A percentile compares a stretch with the other conserved stretches of the same genome.
phyloP scores from a whole-genome alignment of 2,888 invertebrate species.

The Brachyptera putata region DNA sequence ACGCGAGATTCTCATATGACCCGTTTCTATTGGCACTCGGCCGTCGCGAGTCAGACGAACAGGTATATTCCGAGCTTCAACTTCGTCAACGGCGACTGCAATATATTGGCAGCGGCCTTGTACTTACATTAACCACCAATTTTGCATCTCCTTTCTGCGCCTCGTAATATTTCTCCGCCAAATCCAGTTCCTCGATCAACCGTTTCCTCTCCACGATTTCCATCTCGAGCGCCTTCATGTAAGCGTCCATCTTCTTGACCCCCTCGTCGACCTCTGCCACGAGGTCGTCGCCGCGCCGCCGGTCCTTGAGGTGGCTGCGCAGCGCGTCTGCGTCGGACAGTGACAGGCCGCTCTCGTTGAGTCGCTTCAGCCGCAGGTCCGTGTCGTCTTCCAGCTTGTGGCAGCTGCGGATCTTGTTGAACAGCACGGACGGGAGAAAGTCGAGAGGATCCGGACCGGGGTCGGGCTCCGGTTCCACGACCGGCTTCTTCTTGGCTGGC shows the following conservation, averaged over 20 bases:
- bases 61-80: too few relatives aligned
- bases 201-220: constrained; percentile 78
- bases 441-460: constrained; percentile 54
- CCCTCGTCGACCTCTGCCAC: constrained; percentile 83
- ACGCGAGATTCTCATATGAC: too few relatives aligned
- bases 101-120: too few relatives aligned
- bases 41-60: too few relatives aligned
- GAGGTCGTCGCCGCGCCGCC: constrained; percentile 80
- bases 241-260: constrained; percentile 71
- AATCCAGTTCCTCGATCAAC: constrained; percentile 70
- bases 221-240: constrained; percentile 71
- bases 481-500: constrained; percentile 62
- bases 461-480: constrained; percentile 61
- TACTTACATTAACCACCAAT: constrained; percentile 88
- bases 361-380: constrained; percentile 61
- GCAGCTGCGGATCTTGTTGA: constrained; percentile 71
- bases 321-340: constrained; percentile 74
- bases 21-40: too few relatives aligned
- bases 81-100: too few relatives aligned
- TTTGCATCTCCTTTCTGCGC: constrained; percentile 91
- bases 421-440: constrained; percentile 68
- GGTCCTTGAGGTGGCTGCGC: constrained; percentile 79
- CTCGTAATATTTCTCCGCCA: constrained; percentile 82
- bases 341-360: constrained; percentile 63
- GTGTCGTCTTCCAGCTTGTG: constrained; percentile 69